Percentiles rank a stretch among this genome's conserved stretches.
Conservation (phyloP, 92 coral and sea anemone species). For the Siderastrea radians region DNA sequence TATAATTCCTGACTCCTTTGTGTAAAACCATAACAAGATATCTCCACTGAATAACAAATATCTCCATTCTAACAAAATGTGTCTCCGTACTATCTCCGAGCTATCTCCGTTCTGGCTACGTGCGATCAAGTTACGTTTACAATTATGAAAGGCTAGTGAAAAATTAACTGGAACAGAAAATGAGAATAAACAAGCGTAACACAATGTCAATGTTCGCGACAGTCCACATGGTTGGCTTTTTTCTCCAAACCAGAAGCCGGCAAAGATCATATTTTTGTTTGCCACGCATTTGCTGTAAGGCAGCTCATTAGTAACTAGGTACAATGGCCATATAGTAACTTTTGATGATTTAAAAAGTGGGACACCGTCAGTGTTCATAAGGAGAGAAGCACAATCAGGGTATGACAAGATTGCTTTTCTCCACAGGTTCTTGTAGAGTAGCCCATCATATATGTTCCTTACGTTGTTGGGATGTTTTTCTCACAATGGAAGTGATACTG, state of each 20-base stretch:
- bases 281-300: conserved; percentile 60
- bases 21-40: too few species aligned
- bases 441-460: conserved; percentile 35
- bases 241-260: conserved; percentile 79
- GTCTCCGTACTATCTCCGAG: too few species aligned
- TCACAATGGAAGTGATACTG: conserved; percentile 27
- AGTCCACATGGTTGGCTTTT: too few species aligned
- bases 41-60: too few species aligned
- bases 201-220: too few species aligned
- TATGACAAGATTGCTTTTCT: conserved; percentile 30
- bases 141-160: too few species aligned
- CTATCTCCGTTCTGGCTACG: too few species aligned
- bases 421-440: conserved; percentile 19
- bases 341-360: conserved; percentile 79
- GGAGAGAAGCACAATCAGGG: conserved; percentile 57
- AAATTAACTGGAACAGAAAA: too few species aligned
- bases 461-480: conserved; percentile 11
- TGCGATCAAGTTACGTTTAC: too few species aligned
- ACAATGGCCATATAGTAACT: conserved; percentile 75
- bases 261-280: conserved; percentile 74
- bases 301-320: conserved; percentile 65
- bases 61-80: too few species aligned
- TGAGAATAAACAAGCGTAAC: too few species aligned
- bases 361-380: conserved; percentile 75
- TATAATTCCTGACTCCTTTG: too few species aligned